Evolutionary conservation across 2,797 vertebrate genomes (phyloP).

Genomic region (Borostomias antarcticus): DNA sequence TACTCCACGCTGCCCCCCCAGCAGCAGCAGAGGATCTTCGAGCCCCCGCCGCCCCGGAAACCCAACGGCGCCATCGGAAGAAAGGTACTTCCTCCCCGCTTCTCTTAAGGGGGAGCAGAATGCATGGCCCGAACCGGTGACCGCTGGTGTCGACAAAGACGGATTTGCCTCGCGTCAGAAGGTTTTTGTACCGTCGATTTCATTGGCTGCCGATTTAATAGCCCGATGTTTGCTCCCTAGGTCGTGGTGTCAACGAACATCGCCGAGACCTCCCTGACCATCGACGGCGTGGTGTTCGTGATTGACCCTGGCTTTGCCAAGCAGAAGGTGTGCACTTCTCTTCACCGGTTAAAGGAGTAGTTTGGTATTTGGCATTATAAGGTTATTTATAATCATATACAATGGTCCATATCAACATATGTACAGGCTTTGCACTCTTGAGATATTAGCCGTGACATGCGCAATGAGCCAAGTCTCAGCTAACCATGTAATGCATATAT

Average conservation of each 20-base stretch:
- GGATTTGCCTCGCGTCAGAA: too few relatives aligned
- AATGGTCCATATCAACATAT: too few relatives aligned
- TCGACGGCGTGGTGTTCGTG: constrained; percentile 96
- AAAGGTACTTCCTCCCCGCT: constrained; percentile 72
- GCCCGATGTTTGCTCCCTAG: constrained; percentile 67
- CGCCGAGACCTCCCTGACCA: constrained; percentile 96
- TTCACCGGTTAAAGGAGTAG: too few relatives aligned
- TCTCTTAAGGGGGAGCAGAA: neutral
- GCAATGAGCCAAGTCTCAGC: too few relatives aligned
- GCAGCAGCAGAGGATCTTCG: constrained; percentile 90
- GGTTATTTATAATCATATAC: too few relatives aligned
- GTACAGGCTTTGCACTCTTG: too few relatives aligned
- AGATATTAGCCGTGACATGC: too few relatives aligned
- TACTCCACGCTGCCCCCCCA: constrained; percentile 90
- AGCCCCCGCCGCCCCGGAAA: constrained; percentile 87
- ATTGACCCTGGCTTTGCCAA: constrained; percentile 99
- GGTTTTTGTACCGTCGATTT: neutral
- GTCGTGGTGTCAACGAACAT: constrained; percentile 98
- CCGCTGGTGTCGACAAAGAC: neutral
- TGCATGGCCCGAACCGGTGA: neutral
- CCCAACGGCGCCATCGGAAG: constrained; percentile 87
- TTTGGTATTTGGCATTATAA: too few relatives aligned
- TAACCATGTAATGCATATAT: too few relatives aligned
- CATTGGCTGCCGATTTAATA: neutral
- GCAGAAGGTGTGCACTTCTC: constrained; percentile 88